Conservation (phyloP, 2,888 invertebrate species). For the Schizaphis graminum region DNA sequence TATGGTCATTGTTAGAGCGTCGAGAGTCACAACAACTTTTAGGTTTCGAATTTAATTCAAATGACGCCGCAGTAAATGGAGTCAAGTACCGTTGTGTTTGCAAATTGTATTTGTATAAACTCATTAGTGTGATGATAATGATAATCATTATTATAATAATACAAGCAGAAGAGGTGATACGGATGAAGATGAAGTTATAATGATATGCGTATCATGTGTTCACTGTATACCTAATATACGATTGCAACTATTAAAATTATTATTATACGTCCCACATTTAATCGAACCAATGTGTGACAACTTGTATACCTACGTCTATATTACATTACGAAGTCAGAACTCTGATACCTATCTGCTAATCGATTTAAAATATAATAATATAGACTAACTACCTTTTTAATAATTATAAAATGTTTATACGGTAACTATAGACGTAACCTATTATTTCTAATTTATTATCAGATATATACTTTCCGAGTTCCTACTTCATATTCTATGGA, state of each 20-base stretch:
- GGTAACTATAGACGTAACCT: not conserved
- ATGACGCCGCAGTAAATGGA: not conserved
- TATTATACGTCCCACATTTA: not conserved
- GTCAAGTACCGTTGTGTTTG: not conserved
- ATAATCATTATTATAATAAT: not conserved
- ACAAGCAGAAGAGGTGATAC: not conserved
- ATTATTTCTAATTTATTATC: not conserved
- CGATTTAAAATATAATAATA: not conserved
- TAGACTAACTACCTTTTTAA: not conserved
- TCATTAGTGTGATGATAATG: not conserved
- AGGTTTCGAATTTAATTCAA: not conserved
- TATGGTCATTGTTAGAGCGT: not conserved
- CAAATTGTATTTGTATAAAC: not conserved
- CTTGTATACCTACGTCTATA: not conserved
- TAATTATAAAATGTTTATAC: not conserved
- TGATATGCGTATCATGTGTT: not conserved
- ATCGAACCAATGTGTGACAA: not conserved
- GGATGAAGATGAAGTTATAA: not conserved
- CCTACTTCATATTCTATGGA: not conserved
- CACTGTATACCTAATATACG: not conserved
- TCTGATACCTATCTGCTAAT: not conserved
- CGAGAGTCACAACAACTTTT: not conserved
- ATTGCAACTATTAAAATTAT: not conserved
- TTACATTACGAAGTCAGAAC: not conserved
- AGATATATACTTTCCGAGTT: not conserved